Evolutionary conservation across 2,113 vertebrate genomes (phyloP).

Genomic region (Nanger granti): DNA sequence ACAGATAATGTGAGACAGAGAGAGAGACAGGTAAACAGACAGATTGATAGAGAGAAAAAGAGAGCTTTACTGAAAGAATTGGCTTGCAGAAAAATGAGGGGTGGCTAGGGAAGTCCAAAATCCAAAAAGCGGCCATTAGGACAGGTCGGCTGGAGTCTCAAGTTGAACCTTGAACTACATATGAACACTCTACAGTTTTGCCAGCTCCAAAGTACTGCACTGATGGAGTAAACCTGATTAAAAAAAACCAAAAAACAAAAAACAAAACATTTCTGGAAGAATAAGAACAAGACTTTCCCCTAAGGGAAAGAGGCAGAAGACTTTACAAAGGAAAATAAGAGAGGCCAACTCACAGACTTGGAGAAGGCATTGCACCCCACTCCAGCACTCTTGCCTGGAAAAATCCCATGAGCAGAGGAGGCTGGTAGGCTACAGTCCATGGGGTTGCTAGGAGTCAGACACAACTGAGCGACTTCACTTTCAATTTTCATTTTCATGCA

Average conservation of each 20-base stretch:
- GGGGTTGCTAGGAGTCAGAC: accelerated
- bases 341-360: not conserved
- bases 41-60: not conserved
- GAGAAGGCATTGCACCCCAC: too few species aligned
- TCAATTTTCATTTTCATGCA: too few species aligned
- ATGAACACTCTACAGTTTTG: not conserved
- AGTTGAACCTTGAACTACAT: not conserved
- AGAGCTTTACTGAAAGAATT: not conserved
- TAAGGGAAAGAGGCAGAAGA: not conserved
- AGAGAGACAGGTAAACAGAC: not conserved
- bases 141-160: not conserved
- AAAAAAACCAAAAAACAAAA: too few species aligned
- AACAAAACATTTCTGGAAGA: not conserved
- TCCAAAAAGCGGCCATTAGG: not conserved
- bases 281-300: not conserved
- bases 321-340: not conserved
- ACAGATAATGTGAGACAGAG: not conserved
- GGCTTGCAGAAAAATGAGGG: not conserved
- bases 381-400: too few species aligned
- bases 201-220: not conserved
- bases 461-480: too few species aligned
- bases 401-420: too few species aligned
- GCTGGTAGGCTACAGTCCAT: too few species aligned
- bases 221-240: not conserved
- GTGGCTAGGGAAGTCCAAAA: not conserved